Evolutionary conservation across 1,140 invertebrate species (phyloP).

Genomic region (Drosophila bocki): DNA sequence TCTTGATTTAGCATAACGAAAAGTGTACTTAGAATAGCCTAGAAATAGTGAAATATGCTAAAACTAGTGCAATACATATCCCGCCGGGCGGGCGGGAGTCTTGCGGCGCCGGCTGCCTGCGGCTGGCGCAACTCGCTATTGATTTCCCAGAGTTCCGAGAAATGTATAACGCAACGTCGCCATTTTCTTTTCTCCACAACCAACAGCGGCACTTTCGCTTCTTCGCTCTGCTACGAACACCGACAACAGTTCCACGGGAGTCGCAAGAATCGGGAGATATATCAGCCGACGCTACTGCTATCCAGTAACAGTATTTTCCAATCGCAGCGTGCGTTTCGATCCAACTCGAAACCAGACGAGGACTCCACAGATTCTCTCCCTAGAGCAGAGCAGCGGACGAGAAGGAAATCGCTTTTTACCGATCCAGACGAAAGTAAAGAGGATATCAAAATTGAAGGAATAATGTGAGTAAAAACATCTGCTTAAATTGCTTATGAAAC

Average conservation of each 20-base stretch:
- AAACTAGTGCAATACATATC: constrained; percentile 76
- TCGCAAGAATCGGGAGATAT: constrained; percentile 48
- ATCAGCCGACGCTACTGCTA: constrained; percentile 39
- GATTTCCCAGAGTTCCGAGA: constrained; percentile 73
- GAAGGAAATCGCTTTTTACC: constrained; percentile 65
- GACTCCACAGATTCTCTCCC: constrained; percentile 39
- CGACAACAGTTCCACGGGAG: constrained; percentile 73
- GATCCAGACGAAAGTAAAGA: constrained; percentile 66
- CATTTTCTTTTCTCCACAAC: constrained; percentile 84
- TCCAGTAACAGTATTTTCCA: constrained; percentile 29
- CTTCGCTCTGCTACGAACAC: constrained; percentile 74
- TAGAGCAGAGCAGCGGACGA: constrained; percentile 52
- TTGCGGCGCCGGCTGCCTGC: constrained; percentile 36
- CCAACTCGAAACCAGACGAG: constrained; percentile 40
- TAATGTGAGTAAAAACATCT: constrained; percentile 64
- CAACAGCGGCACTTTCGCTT: constrained; percentile 79
- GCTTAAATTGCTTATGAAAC: constrained; percentile 23
- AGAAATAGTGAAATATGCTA: constrained; percentile 56
- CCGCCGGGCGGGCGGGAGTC: constrained; percentile 45
- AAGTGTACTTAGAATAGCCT: constrained; percentile 10
- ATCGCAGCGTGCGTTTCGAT: constrained; percentile 65
- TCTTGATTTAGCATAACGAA: constrained; percentile 12
- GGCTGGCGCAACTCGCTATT: constrained; percentile 74
- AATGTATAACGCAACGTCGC: constrained; percentile 78
- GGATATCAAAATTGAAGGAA: constrained; percentile 75